Evolutionary conservation across 2,113 vertebrate genomes (phyloP).

Genomic region (Ranitomeya variabilis): DNA sequence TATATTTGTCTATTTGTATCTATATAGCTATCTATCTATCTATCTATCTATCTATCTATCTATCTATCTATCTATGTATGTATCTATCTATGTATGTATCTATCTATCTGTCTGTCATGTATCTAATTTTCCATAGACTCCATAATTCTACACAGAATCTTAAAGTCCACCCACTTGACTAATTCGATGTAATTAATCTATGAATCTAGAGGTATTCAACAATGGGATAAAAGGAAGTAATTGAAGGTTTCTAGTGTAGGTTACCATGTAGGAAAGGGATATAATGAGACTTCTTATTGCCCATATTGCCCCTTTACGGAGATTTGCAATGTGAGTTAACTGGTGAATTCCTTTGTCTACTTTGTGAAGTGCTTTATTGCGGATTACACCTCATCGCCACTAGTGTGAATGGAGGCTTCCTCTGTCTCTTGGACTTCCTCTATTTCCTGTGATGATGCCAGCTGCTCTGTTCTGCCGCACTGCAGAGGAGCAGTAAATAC

Average conservation of each 20-base stretch:
- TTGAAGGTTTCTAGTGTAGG: neutral
- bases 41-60: neutral
- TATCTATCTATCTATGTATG: conserved; percentile 8
- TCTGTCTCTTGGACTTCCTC: conserved; percentile 72
- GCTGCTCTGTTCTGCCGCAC: conserved; percentile 81
- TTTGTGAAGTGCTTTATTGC: conserved; percentile 45
- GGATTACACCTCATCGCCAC: conserved; percentile 24
- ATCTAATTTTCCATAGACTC: neutral
- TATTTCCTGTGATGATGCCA: conserved; percentile 66
- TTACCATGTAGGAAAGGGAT: neutral
- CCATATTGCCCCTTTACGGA: conserved; percentile 19
- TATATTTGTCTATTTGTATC: neutral
- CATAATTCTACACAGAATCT: neutral
- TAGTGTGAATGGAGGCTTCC: conserved; percentile 43
- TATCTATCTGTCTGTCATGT: conserved; percentile 12
- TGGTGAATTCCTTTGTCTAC: conserved; percentile 36
- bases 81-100: conserved; percentile 30
- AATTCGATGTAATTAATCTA: too few species aligned
- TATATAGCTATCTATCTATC: neutral
- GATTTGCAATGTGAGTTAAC: neutral
- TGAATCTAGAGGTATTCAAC: neutral
- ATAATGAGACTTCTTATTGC: conserved; percentile 1
- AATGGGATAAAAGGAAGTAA: conserved; percentile 12
- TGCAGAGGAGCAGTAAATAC: conserved; percentile 98
- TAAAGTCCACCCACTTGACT: neutral